A percentile compares a stretch with the other conserved stretches of the same genome.
phyloP scores from a whole-genome alignment of 1,140 invertebrate genomes.

The Dreissena polymorpha region DNA sequence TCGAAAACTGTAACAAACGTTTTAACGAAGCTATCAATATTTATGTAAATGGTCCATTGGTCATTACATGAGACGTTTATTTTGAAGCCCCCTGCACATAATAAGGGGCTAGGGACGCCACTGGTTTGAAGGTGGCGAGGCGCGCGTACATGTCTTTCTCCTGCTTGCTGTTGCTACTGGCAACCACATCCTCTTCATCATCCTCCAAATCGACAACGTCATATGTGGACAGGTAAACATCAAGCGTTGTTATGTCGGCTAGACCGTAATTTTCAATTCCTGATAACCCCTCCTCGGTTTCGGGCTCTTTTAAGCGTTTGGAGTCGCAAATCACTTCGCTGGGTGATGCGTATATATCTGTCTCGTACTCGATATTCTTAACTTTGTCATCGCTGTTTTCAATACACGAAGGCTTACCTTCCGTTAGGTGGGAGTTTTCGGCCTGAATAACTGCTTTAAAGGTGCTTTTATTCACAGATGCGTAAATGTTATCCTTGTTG shows the following conservation, averaged over 20 bases:
- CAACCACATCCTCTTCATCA: slow-evolving; percentile 27
- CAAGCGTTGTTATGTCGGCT: neutral
- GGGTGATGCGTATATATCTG: neutral
- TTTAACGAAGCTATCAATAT: too few species aligned
- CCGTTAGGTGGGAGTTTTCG: neutral
- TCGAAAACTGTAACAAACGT: too few species aligned
- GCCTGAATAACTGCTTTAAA: slow-evolving; percentile 18
- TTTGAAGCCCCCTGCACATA: too few species aligned
- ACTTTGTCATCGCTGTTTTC: neutral
- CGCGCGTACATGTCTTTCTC: slow-evolving; percentile 15
- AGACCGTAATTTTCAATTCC: neutral
- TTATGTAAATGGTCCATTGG: too few species aligned
- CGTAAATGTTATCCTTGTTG: slow-evolving; percentile 18
- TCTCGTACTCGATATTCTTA: neutral
- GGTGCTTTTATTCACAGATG: slow-evolving; percentile 42
- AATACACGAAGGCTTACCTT: neutral
- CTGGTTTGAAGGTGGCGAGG: slow-evolving; percentile 17
- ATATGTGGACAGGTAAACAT: neutral
- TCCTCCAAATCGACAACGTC: slow-evolving; percentile 31
- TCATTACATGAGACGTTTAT: too few species aligned
- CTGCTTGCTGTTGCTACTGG: neutral
- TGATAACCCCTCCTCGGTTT: neutral
- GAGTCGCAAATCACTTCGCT: neutral
- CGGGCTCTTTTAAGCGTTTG: neutral
- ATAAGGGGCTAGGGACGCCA: neutral